Percentiles rank a stretch among this genome's conserved stretches.
Evolutionary conservation across 2,888 invertebrate species (phyloP).

Genomic region (Cerastoderma edule): DNA sequence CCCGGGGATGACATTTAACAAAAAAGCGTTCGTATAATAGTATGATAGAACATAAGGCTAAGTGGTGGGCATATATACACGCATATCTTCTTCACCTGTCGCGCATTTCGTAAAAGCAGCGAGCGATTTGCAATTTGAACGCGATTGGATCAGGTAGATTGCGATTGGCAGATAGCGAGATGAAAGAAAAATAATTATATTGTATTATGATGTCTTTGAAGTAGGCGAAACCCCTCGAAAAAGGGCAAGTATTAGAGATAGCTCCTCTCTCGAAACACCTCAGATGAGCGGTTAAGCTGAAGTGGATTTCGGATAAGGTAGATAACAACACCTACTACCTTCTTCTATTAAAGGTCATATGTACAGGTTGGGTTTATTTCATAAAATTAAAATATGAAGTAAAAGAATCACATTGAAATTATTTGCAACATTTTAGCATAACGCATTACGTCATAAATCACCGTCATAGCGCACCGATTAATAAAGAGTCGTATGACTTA

Average conservation of each 20-base stretch:
- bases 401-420: no score
- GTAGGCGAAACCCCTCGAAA: constrained; percentile 23
- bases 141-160: not conserved
- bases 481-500: no score
- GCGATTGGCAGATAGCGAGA: constrained; percentile 18
- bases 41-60: no score
- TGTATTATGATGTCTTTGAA: constrained; percentile 26
- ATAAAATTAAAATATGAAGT: no score
- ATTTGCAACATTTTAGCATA: no score
- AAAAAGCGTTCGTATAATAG: no score
- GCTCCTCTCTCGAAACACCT: constrained; percentile 14
- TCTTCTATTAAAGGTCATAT: no score
- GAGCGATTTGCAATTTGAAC: constrained; percentile 19
- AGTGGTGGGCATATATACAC: no score
- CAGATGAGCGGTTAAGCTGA: not conserved
- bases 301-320: constrained; percentile 3
- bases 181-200: constrained; percentile 26
- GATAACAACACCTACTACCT: not conserved
- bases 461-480: no score
- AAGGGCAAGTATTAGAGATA: constrained; percentile 23
- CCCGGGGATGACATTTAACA: no score
- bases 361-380: no score
- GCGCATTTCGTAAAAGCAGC: constrained; percentile 23
- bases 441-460: no score
- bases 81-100: constrained; percentile 23